Evolutionary conservation across 2,113 vertebrate genomes (phyloP).

Genomic region (Colossoma macropomum): DNA sequence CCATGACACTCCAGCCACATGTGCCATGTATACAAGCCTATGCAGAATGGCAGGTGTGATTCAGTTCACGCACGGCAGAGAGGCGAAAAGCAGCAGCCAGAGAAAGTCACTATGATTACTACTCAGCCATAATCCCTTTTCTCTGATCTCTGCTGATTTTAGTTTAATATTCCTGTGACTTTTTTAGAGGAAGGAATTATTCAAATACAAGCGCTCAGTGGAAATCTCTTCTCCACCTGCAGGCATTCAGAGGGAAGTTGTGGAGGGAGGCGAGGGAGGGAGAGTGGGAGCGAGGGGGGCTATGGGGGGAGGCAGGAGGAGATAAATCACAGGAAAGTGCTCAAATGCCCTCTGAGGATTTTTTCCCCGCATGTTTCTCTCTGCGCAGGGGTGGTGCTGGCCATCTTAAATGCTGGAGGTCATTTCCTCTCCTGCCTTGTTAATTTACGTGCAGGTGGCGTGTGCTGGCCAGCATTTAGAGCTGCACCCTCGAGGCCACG

Average conservation of each 20-base stretch:
- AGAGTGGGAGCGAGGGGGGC: conserved; percentile 33
- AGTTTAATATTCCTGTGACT: conserved; percentile 62
- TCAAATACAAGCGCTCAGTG: conserved; percentile 85
- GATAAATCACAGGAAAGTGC: conserved; percentile 83
- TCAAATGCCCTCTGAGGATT: conserved; percentile 80
- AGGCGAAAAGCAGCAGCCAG: conserved; percentile 49
- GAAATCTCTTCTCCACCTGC: conserved; percentile 86
- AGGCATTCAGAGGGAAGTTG: conserved; percentile 72
- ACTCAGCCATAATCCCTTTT: conserved; percentile 86
- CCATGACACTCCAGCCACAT: background rate
- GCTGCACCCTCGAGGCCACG: conserved; percentile 16
- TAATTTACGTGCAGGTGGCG: conserved; percentile 58
- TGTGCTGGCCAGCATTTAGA: conserved; percentile 51
- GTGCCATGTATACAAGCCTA: conserved; percentile 16
- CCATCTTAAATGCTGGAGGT: conserved; percentile 56
- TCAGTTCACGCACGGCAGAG: conserved; percentile 55
- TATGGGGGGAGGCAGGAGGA: conserved; percentile 51
- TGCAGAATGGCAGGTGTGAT: conserved; percentile 43
- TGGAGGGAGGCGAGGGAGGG: conserved; percentile 44
- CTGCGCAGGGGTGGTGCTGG: conserved; percentile 37
- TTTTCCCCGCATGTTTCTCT: conserved; percentile 48
- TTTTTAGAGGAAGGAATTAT: conserved; percentile 80
- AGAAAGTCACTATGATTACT: conserved; percentile 77
- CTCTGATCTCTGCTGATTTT: conserved; percentile 85
- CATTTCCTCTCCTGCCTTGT: conserved; percentile 59